Evolutionary conservation across 2,888 invertebrate species (phyloP).

Genomic region (Nowickia ferox): DNA sequence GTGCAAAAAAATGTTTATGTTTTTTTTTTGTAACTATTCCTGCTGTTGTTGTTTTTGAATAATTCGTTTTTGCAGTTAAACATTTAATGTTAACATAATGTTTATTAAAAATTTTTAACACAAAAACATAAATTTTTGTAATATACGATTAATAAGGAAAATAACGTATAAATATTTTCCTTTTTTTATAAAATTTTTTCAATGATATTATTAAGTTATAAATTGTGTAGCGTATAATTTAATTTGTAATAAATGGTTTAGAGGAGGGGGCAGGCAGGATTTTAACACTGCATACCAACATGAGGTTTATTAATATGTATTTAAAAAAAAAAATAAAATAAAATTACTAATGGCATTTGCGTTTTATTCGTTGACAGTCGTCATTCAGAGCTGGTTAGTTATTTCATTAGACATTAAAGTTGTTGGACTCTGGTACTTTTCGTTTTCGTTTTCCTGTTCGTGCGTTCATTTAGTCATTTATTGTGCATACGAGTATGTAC

Average conservation of each 20-base stretch:
- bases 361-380: slow-evolving; percentile 43
- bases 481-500: background rate
- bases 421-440: background rate
- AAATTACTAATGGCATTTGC: slow-evolving; percentile 44
- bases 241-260: background rate
- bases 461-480: slow-evolving; percentile 35
- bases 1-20: too few species aligned
- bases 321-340: slow-evolving; percentile 1
- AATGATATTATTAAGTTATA: slow-evolving; percentile 57
- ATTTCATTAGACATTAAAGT: slow-evolving; percentile 15
- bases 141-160: slow-evolving; percentile 10
- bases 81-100: slow-evolving; percentile 67
- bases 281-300: slow-evolving; percentile 33
- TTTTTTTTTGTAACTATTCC: background rate
- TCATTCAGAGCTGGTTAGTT: background rate
- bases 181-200: background rate
- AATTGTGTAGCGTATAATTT: slow-evolving; percentile 17
- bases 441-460: background rate
- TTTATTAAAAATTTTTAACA: slow-evolving; percentile 65
- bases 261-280: background rate
- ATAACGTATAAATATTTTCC: background rate
- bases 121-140: slow-evolving; percentile 61
- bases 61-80: slow-evolving; percentile 25
- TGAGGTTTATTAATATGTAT: slow-evolving; percentile 52
- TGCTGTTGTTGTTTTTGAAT: background rate